Evolutionary conservation across 2,113 vertebrate species (phyloP).

Genomic region (Cyrtonyx montezumae): DNA sequence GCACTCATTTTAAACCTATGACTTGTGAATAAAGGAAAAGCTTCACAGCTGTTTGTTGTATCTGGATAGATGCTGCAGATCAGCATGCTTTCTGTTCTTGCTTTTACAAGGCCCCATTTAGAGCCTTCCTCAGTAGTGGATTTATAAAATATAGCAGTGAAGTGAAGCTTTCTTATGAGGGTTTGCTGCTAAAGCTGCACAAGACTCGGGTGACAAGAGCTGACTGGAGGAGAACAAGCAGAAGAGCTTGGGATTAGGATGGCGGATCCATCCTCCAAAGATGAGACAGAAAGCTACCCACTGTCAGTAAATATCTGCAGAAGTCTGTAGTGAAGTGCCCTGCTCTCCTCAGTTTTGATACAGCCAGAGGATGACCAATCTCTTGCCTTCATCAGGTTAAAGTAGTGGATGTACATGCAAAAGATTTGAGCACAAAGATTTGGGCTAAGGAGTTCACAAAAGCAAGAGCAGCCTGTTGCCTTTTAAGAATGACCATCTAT

Average conservation of each 20-base stretch:
- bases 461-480: background rate
- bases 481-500: background rate
- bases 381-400: background rate
- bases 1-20: background rate
- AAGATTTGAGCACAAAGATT: background rate
- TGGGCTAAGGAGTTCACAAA: background rate
- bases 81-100: background rate
- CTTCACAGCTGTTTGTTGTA: background rate
- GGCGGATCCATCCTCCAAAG: background rate
- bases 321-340: background rate
- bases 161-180: background rate
- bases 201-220: background rate
- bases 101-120: conserved; percentile 5
- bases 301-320: background rate
- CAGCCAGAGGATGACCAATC: background rate
- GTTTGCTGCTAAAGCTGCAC: background rate
- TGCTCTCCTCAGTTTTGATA: background rate
- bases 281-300: background rate
- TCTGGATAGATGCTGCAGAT: background rate
- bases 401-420: rapidly evolving
- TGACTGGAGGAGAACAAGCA: background rate
- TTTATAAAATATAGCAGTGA: background rate
- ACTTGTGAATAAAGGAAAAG: background rate
- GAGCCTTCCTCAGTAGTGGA: background rate
- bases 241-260: background rate